Base-by-base conservation (phyloP, 2,888 invertebrate genomes). In the Antitype chi region DNA sequence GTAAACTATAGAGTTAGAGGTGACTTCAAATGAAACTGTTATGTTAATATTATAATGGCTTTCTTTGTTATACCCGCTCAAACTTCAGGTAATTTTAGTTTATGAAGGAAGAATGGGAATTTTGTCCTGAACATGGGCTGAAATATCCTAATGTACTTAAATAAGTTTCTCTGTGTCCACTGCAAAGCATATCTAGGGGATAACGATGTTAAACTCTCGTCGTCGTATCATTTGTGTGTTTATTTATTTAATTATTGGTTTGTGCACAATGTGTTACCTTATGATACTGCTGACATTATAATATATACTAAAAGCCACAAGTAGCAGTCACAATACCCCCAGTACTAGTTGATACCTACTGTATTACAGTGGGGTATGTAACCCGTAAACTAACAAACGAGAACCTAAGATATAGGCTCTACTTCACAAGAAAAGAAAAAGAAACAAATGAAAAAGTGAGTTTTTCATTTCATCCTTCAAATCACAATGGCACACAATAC, bases 11-110 rank as follows among this genome's bases (percentile, higher is more conserved):
- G 38, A 68, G 64, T 70, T 66, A 32, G 73, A 83, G 82, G 85
- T 77, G 81, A 82, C 79, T 84, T 85, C 73, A 82, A 80, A 86
- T 78, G 70, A 68, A 74, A 59, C 70, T 74, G 43, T 80, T 66
- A 60, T 52, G 80, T 80, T 80, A 38, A 67, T 78, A 76, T 68
- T 47, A 67, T 77, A 71, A 68, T 57, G 28, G 62, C 23, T 60
- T 52, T 62, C 67, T 84, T 81, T 84, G 81, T 83, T 68, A 66
- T 4, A 49, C 32, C 53, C 74, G 25, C 64, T 52, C 7, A 52
- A 72, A 4, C 5, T 73, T 73, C 53, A 25, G 71, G 38, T 68
- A 60, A 53, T 32, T 60, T 77, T 53, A 47, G 43, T 55, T 25
- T 25, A 5, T 57, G 55, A 20, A 47, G 15, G 20, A 73, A 13